phyloP scores from a whole-genome alignment of 2,888 invertebrate genomes.

The Chrysotoxum bicinctum region DNA sequence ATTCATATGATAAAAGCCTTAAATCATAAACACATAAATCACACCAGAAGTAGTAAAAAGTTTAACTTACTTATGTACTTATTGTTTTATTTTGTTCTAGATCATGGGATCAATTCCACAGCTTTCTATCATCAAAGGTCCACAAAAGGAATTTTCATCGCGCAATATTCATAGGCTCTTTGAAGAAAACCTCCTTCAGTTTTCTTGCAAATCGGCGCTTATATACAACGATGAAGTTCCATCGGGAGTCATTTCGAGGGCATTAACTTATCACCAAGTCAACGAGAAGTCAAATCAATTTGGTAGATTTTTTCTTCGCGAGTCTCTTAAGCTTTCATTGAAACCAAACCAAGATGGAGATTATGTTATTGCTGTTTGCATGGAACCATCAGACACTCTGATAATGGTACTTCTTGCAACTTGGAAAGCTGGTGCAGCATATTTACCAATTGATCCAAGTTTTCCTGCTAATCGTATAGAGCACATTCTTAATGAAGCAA shows the following conservation, averaged over 20 bases:
- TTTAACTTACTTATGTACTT: no score
- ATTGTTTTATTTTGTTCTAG: slow-evolving; percentile 27
- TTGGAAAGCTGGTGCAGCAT: slow-evolving; percentile 92
- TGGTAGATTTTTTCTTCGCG: slow-evolving; percentile 80
- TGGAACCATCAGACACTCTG: slow-evolving; percentile 88
- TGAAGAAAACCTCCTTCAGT: slow-evolving; percentile 83
- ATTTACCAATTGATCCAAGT: slow-evolving; percentile 90
- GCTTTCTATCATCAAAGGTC: slow-evolving; percentile 87
- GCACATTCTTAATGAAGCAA: slow-evolving; percentile 89
- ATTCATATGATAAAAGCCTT: no score
- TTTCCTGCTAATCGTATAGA: slow-evolving; percentile 88
- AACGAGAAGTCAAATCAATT: slow-evolving; percentile 82
- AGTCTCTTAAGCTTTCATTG: slow-evolving; percentile 76
- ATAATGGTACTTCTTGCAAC: slow-evolving; percentile 87
- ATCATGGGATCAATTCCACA: slow-evolving; percentile 90
- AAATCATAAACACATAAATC: no score
- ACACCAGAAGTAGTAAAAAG: no score
- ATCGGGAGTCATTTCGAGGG: slow-evolving; percentile 38
- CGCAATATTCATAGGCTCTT: slow-evolving; percentile 84
- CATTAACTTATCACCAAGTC: slow-evolving; percentile 80
- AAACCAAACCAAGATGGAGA: slow-evolving; percentile 86
- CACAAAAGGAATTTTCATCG: slow-evolving; percentile 82
- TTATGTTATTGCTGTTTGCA: slow-evolving; percentile 89
- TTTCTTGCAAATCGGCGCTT: slow-evolving; percentile 84
- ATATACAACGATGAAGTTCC: slow-evolving; percentile 84